A percentile compares a stretch with the other conserved stretches of the same genome.
These are phyloP conservation scores for Pachyrhynchus sulphureomaculatus DNA, from an alignment of 1,140 invertebrate species.

Conservation along the genomic window DNA sequence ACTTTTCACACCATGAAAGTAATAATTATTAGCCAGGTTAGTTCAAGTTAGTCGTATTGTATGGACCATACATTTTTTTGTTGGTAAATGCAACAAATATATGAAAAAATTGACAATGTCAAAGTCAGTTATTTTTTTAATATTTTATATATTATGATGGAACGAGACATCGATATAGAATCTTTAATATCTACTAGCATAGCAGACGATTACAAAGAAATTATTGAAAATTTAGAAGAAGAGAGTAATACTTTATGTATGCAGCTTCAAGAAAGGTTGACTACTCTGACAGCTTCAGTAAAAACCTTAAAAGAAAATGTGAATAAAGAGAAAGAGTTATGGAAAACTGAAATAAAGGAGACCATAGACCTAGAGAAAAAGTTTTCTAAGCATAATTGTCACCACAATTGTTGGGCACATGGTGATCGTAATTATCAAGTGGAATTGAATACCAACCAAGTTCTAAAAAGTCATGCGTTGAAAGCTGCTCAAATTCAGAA, in stretches of 20 bases:
- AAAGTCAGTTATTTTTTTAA: no score
- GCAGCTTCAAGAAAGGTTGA: constrained; percentile 14
- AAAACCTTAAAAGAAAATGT: constrained; percentile 23
- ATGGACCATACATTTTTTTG: no score
- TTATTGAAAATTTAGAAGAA: constrained; percentile 13
- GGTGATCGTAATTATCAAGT: neutral
- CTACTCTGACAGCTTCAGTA: constrained; percentile 4
- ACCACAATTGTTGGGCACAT: neutral
- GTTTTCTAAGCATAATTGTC: constrained; percentile 8
- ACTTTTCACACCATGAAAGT: no score
- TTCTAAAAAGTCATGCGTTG: constrained; percentile 1
- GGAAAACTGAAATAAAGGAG: constrained; percentile 40
- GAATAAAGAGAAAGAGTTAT: constrained; percentile 36
- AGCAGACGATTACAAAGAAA: neutral
- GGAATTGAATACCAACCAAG: neutral
- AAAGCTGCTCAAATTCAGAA: constrained; percentile 5
- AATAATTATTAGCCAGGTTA: no score
- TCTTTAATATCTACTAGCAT: neutral
- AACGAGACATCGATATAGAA: neutral
- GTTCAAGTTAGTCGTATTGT: no score
- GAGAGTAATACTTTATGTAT: constrained; percentile 6
- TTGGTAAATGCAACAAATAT: no score
- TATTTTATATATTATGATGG: no score
- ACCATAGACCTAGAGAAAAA: constrained; percentile 19
- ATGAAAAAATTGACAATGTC: no score